A percentile compares a stretch with the other conserved stretches of the same genome.
phyloP scores from a whole-genome alignment of 2,113 vertebrate species.

The Ceratotherium simum region DNA sequence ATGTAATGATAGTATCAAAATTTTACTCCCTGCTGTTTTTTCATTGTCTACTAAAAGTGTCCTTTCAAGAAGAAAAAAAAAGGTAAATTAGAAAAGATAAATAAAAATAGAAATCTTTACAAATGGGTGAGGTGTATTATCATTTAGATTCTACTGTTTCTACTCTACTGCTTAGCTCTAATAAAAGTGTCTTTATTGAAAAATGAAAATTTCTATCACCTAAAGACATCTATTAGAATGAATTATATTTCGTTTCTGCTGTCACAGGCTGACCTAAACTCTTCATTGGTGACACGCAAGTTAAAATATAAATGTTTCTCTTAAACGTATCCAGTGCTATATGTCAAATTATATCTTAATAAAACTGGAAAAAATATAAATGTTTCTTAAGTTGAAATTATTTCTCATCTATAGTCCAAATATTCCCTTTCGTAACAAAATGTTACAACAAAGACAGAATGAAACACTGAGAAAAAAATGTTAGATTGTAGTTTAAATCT shows the following conservation, averaged over 20 bases:
- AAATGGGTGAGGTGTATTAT: not conserved
- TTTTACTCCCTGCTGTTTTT: slow-evolving; percentile 41
- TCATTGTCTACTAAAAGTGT: slow-evolving; percentile 12
- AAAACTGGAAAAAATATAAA: not conserved
- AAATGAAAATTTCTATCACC: not conserved
- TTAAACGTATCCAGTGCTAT: not conserved
- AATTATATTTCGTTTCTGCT: slow-evolving; percentile 18
- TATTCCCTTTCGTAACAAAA: not conserved
- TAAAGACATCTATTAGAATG: not conserved
- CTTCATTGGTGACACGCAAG: not conserved
- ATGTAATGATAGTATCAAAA: slow-evolving; percentile 50
- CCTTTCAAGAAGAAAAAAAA: not conserved
- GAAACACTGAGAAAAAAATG: not conserved
- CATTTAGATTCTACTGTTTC: not conserved
- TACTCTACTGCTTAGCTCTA: slow-evolving; percentile 47
- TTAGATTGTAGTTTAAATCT: not conserved
- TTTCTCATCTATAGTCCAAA: not conserved
- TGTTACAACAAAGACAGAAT: not conserved
- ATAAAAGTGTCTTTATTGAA: slow-evolving; percentile 58
- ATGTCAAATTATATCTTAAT: not conserved
- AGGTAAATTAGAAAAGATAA: slow-evolving; percentile 45
- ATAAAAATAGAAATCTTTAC: not conserved
- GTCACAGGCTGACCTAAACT: not conserved
- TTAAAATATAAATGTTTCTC: not conserved
- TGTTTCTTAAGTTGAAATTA: not conserved